Base-by-base conservation (phyloP, 2,888 invertebrate genomes). In the Drosophila melanosoma region DNA sequence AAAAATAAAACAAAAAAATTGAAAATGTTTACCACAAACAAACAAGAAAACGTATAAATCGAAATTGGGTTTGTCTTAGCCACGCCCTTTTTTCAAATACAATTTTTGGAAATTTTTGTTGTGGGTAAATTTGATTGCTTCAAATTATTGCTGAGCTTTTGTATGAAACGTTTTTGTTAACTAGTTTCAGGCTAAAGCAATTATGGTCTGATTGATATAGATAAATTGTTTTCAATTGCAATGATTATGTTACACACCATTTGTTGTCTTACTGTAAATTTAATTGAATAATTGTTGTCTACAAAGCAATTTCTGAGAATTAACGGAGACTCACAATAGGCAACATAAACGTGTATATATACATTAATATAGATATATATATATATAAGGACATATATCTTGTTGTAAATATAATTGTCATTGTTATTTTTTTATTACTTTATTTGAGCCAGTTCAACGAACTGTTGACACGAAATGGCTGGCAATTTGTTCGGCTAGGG, bases 401-500 rank as follows among this genome's bases (percentile, higher is more conserved):
- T 64, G 42, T 45, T 53, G 61, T 58, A 20, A 45, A 45, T 69
- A 54, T 53, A 52, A 35, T 67, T 40, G 35, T 53, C 33, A 26
- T 56, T 51, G 29, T 48, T 36, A 23, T 12, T 45, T 20, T 42
- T 35, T 60, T 38, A 40, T 68, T 67, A 69, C 64, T 67, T 52
- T 15, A 67, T 64, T 65, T 58, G 48, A 59, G 33, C n/a, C 56
- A 71, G 84, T 85, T 85, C 87, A 85, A 86, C 66, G 84, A 81
- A 85, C 84, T 67, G 40, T 29, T 48, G 58, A 48, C 84, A 87
- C 89, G 84, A 63, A 53, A 65, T 61, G 77, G 61, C 71, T 69
- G 63, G 36, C 61, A 63, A 51, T 33, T 58, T 53, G 52, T 60
- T 61, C n/a, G 65, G 58, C 69, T 53, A 57, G 54, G 40, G 54